These are phyloP conservation scores for Diorhabda elongata DNA, from an alignment of 1,140 invertebrate species.

Conservation along the genomic window DNA sequence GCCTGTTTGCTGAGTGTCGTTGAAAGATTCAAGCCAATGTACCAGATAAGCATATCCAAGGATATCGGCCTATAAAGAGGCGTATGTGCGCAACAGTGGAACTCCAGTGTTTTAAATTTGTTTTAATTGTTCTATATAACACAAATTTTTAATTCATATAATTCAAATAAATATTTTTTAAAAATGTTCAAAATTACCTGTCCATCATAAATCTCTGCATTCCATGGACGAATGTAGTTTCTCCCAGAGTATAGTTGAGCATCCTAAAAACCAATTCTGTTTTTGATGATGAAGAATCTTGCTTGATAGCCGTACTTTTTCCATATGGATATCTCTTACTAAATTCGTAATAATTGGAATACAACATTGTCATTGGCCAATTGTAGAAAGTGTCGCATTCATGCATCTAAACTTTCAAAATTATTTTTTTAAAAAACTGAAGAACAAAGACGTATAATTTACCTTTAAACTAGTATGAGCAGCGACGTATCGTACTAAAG, in stretches of 20 bases:
- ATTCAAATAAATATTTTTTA: no score
- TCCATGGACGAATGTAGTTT: slow-evolving; percentile 70
- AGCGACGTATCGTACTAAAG: slow-evolving; percentile 68
- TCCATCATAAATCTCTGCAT: slow-evolving; percentile 66
- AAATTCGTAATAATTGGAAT: slow-evolving; percentile 71
- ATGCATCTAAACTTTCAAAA: slow-evolving; percentile 53
- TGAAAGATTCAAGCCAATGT: no score
- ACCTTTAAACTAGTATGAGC: slow-evolving; percentile 62
- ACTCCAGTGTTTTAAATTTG: no score
- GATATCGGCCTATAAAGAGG: no score
- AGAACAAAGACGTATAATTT: slow-evolving; percentile 23
- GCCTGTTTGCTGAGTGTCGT: no score
- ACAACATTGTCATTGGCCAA: slow-evolving; percentile 70
- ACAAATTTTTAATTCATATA: no score
- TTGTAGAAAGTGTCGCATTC: slow-evolving; percentile 66
- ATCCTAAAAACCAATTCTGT: slow-evolving; percentile 89
- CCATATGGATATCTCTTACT: slow-evolving; percentile 68
- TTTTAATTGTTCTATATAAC: no score
- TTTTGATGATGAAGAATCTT: slow-evolving; percentile 64
- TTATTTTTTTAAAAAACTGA: not conserved
- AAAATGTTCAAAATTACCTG: slow-evolving; percentile 43
- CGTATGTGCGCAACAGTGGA: no score
- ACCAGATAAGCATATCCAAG: no score
- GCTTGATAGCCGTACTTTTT: slow-evolving; percentile 66
- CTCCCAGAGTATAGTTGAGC: slow-evolving; percentile 83